Evolutionary conservation across 2,888 invertebrate species (phyloP).

Genomic region (Tinea semifulvella): DNA sequence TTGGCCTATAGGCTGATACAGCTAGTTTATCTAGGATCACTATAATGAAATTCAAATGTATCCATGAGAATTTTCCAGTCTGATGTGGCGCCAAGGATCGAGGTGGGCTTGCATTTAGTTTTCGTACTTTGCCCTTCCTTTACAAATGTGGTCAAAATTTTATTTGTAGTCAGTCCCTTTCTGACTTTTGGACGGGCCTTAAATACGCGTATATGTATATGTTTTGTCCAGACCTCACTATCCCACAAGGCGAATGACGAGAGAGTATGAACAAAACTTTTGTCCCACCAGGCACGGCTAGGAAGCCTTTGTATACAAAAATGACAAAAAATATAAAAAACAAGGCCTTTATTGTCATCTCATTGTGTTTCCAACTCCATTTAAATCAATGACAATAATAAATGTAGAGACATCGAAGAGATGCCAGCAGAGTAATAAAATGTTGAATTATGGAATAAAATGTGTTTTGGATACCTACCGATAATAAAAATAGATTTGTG

Average conservation of each 20-base stretch:
- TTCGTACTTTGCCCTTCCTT: too few relatives aligned
- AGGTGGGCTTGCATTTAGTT: too few relatives aligned
- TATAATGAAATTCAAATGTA: too few relatives aligned
- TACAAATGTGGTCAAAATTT: too few relatives aligned
- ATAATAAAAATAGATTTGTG: too few relatives aligned
- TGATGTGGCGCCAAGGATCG: too few relatives aligned
- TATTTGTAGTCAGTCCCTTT: too few relatives aligned
- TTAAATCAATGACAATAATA: slow-evolving; percentile 6
- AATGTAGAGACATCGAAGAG: background rate
- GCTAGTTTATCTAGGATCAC: too few relatives aligned
- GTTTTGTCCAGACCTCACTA: slow-evolving; percentile 1
- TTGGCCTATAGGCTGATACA: too few relatives aligned
- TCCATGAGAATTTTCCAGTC: too few relatives aligned
- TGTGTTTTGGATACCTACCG: slow-evolving; percentile 2
- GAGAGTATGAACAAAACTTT: slow-evolving; percentile 1
- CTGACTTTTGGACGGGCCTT: too few relatives aligned
- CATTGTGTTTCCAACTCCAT: slow-evolving; percentile 8
- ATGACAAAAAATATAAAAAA: background rate
- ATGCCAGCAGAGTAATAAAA: slow-evolving; percentile 2
- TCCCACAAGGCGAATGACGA: slow-evolving; percentile 2
- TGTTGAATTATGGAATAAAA: background rate
- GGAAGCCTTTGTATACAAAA: slow-evolving; percentile 7
- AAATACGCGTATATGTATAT: too few relatives aligned
- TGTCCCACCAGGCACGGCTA: slow-evolving; percentile 6
- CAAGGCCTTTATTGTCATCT: slow-evolving; percentile 3